These are phyloP conservation scores for Tetraodon nigroviridis DNA, from an alignment of 2,113 vertebrate species.

Conservation along the genomic window DNA sequence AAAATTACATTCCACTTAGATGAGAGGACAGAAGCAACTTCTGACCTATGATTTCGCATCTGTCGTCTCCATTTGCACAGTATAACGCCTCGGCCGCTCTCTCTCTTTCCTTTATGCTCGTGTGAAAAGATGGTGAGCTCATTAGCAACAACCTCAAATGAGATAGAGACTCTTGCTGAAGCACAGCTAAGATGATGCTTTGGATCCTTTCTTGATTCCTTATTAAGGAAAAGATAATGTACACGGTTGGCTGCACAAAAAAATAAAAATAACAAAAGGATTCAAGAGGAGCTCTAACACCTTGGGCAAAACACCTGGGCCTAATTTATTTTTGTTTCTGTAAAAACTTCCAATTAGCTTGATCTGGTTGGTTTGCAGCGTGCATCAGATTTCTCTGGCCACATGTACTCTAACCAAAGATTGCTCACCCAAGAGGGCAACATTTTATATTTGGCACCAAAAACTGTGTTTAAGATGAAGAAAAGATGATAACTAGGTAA, in stretches of 20 bases:
- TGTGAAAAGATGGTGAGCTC: slow-evolving; percentile 5
- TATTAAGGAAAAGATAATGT: neutral
- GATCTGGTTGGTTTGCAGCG: no score
- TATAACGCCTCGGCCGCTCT: neutral
- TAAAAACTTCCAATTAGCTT: no score
- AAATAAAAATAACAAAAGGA: neutral
- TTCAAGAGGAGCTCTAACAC: no score
- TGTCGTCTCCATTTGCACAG: no score
- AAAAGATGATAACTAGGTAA: no score
- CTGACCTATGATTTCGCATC: slow-evolving; percentile 12
- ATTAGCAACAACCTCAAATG: slow-evolving; percentile 11
- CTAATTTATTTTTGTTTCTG: no score
- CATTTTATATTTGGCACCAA: no score
- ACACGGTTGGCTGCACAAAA: neutral
- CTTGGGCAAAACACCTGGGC: no score
- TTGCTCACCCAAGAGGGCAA: no score
- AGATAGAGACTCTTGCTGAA: neutral
- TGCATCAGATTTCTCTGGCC: no score
- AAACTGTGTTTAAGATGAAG: no score
- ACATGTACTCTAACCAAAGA: no score
- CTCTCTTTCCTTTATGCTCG: neutral
- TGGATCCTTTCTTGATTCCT: neutral
- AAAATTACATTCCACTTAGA: slow-evolving; percentile 20
- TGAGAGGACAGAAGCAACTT: slow-evolving; percentile 12
- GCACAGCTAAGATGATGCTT: neutral